Evolutionary conservation across 1,140 invertebrate species (phyloP).

Genomic region (Latrodectus geometricus): DNA sequence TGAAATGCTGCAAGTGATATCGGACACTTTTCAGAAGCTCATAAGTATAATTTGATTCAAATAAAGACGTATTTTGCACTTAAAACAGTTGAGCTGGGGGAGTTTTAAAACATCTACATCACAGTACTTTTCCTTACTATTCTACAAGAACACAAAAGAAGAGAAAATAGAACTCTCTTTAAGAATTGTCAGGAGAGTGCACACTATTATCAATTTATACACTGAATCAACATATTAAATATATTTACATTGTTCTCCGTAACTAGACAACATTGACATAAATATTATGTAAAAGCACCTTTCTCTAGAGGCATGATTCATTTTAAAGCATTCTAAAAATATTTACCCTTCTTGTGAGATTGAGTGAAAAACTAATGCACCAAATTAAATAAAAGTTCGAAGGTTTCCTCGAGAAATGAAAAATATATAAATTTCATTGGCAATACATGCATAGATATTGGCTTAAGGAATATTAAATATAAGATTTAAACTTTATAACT

Average conservation of each 20-base stretch:
- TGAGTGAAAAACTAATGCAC: too few relatives aligned
- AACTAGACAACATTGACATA: background rate
- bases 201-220: background rate
- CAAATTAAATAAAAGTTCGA: too few relatives aligned
- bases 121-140: background rate
- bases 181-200: constrained; percentile 17
- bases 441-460: too few relatives aligned
- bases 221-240: background rate
- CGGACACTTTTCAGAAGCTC: too few relatives aligned
- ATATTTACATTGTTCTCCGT: background rate
- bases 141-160: background rate
- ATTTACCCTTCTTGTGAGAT: background rate
- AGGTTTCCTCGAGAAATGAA: too few relatives aligned
- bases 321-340: background rate
- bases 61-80: too few relatives aligned
- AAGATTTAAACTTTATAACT: too few relatives aligned
- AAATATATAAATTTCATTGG: too few relatives aligned
- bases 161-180: background rate
- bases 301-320: constrained; percentile 32
- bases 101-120: background rate
- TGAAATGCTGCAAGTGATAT: too few relatives aligned
- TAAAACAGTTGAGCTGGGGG: too few relatives aligned
- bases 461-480: too few relatives aligned
- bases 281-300: constrained; percentile 33
- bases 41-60: too few relatives aligned